Base-by-base conservation (phyloP, 2,113 vertebrate species). In the Chloebia gouldiae region DNA sequence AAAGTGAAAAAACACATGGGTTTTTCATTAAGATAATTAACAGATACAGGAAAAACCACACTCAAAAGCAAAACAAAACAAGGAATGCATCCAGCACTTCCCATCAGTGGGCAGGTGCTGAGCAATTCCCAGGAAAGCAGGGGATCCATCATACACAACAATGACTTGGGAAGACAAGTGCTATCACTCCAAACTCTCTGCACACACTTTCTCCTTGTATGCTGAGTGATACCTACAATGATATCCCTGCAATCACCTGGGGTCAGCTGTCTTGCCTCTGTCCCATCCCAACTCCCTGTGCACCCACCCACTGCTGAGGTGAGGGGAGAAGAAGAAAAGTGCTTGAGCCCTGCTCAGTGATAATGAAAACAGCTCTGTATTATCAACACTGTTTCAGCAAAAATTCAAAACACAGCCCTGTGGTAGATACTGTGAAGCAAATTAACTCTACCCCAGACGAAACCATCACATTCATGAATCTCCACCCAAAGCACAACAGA, bases 101-200 rank as follows among this genome's bases (percentile, higher is more conserved):
- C 51, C 21, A 35, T 16, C 21, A 40, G 13, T n/a, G 37, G 12
- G 28, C 21, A 72, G 28, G 17, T 35, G 14, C 8, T 59, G 44
- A 51, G 24, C 11, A n/a, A 31, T 13, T 33, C 24, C 39, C 21
- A n/a, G 66, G 12, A 84, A 65, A 85, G n/a, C 17, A 59, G 28
- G 10, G 12, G 39, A 20, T 64, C 28, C 44, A 22, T 15, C 57
- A 37, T 1, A 2, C 6, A 3, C 19, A 15, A 0, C 0, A 0
- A n/a, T 51, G 45, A 45, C 28, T 47, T 47, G 39, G 24, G 12
- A 85, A 64, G 45, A 47, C 11, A 60, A 59, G 53, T 10, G 2
- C 12, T 37, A 31, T 40, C 12, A 16, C 24, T 71, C 6, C 39
- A 31, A 51, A 59, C 18, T 22, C 21, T 33, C 11, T 24, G 7